Base-by-base conservation (phyloP, 2,888 invertebrate species). In the Hymenopus coronatus region DNA sequence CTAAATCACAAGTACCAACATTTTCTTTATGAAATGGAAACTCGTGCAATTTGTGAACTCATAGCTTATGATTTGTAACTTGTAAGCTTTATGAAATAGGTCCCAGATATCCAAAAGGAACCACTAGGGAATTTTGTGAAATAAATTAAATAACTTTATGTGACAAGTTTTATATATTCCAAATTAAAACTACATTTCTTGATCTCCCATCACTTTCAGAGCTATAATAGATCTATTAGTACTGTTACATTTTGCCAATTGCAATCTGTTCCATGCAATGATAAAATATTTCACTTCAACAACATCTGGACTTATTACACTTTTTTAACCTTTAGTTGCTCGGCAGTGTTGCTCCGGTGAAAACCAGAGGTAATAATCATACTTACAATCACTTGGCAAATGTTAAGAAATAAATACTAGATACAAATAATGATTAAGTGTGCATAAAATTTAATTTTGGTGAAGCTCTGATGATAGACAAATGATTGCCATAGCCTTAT, bases 331-430 rank as follows among this genome's bases (percentile, higher is more conserved):
- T 86, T 86, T 6, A 25, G 54, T 25, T 40, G 30, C 81, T 81
- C 54, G 86, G 86, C 86, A 86, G 86, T 86, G 86, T 81, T 86
- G 54, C 54, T 86, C 81, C 30, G 86, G 28, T 27, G 30, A 28
- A 28, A 7, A 20, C 81, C 81, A 86, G 28, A 81, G 28, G 70
- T 81, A 28, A 81, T 81, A 86, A 28, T 70, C 25, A 70, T 54
- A 27, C 28, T 81, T 15, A 81, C 28, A 30, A 70, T 28, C 54
- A 86, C 25, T 86, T 81, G 70, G 85, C 28, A 86, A 86, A 70
- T 86, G 70, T 86, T 86, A 28, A 30, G n/a, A 86, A 85, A 86
- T n/a, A 86, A 20, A 20, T 20, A 86, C 30, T 86, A 86, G 28
- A 70, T 70, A 70, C 54, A 70, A 70, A 70, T 70, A 25, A 20